Evolutionary conservation across 2,113 vertebrate genomes (phyloP), one percentile per base, ranked within the genome.

Genomic region (Heterochromis multidens): DNA sequence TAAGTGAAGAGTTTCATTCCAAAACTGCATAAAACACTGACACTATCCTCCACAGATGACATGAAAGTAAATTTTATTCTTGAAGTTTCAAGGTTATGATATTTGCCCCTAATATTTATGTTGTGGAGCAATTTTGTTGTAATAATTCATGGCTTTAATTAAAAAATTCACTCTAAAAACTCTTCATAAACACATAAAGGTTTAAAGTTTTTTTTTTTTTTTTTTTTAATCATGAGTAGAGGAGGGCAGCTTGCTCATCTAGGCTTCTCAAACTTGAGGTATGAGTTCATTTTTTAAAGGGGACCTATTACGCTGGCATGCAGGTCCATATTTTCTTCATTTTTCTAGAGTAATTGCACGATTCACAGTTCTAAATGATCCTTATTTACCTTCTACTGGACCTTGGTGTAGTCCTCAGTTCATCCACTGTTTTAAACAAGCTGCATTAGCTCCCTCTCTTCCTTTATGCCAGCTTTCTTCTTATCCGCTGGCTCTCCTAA

Each of bases 1-100:
- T 80, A 87, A 80, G 82, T 89, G 72, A 82, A 90, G 81, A 91
- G 85, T 89, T 92, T 92, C 86, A 82, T 85, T 87, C 70, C 83
- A 81, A 79, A 80, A 65, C 16, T 25, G 49, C 77, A 33, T 84
- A 59, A 77, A 77, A 82, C 33, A 52, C 54, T 27, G 35, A 88
- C 78, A 27, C 54, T 27, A 80, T 86, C 49, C 61, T 59, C 23
- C 56, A 33, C 4, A 16, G 61, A 16, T 46, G 23, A 78, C 14
- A 62, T 86, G 46, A 65, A 80, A 84, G n/a, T 40, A 37, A 7
- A 23, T 83, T 9, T 57, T 59, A 59, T 76, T 57, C 10, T 74
- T 33, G 70, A 33, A 25, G 1, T 74, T 76, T 19, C 12, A 77
- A 84, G 35, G 12, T 35, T n/a, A 65, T 21, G n/a, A 77, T 81